phyloP scores from a whole-genome alignment of 1,140 invertebrate species.

The Drosophila pseudoananassae region DNA sequence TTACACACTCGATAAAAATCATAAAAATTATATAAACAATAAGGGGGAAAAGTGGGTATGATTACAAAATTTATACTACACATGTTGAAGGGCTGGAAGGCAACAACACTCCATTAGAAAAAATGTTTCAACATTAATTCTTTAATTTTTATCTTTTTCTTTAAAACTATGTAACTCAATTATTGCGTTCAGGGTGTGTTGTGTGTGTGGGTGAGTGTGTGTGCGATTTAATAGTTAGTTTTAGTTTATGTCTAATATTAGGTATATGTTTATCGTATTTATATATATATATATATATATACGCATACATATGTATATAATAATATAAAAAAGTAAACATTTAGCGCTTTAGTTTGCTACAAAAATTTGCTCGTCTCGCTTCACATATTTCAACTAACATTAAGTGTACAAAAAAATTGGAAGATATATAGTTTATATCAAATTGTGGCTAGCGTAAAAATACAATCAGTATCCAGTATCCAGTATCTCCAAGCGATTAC shows the following conservation, averaged over 20 bases:
- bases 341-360: conserved; percentile 55
- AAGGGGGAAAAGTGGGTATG: conserved; percentile 12
- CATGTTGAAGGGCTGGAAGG: conserved; percentile 23
- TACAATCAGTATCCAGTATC: conserved; percentile 54
- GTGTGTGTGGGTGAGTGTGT: conserved; percentile 34
- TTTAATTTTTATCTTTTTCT: neutral
- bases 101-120: conserved; percentile 2
- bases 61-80: conserved; percentile 44
- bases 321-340: conserved; percentile 65
- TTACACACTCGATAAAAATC: conserved; percentile 47
- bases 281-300: conserved; percentile 37
- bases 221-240: conserved; percentile 47
- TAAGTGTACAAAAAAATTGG: conserved; percentile 78
- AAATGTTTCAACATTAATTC: conserved; percentile 43
- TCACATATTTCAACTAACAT: conserved; percentile 68
- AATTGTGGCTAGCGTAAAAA: conserved; percentile 79
- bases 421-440: conserved; percentile 72
- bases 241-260: conserved; percentile 50
- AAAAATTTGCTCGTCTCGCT: conserved; percentile 51
- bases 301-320: conserved; percentile 41
- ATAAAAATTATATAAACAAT: conserved; percentile 32
- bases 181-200: conserved; percentile 61
- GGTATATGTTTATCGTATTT: conserved; percentile 51
- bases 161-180: conserved; percentile 80
- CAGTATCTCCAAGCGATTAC: conserved; percentile 47